These are phyloP conservation scores for Asarcornis scutulata DNA, from an alignment of 2,113 vertebrate genomes.

Conservation along the genomic window DNA sequence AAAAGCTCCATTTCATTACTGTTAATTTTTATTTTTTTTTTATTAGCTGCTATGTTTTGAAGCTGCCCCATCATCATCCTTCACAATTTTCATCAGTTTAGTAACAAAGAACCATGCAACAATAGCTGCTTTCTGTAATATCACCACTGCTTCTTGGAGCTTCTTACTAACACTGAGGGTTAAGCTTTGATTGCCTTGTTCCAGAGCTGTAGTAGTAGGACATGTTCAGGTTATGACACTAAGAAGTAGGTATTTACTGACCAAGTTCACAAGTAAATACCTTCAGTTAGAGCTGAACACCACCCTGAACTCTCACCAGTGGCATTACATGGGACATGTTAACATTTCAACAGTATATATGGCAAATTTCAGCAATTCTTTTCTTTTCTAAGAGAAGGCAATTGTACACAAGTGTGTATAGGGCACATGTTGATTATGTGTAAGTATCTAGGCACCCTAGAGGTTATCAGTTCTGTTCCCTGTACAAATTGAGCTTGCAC, in stretches of 20 bases:
- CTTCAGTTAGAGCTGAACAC: neutral
- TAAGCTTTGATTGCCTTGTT: neutral
- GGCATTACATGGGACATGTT: neutral
- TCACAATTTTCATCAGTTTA: neutral
- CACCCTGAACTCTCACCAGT: neutral
- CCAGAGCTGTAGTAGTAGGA: neutral
- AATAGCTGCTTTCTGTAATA: neutral
- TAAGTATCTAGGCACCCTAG: neutral
- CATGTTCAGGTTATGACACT: neutral
- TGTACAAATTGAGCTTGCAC: neutral
- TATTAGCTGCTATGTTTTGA: neutral
- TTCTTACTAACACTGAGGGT: neutral
- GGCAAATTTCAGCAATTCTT: neutral
- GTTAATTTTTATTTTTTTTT: neutral
- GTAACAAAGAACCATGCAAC: neutral
- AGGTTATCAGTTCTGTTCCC: neutral
- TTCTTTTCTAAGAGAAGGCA: neutral
- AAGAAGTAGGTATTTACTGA: neutral
- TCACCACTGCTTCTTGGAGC: neutral
- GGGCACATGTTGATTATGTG: neutral
- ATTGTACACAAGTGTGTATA: neutral
- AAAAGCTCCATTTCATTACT: neutral
- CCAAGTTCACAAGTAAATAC: neutral
- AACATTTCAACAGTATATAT: neutral
- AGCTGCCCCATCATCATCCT: neutral